Evolutionary conservation across 92 coral and sea anemone genomes (phyloP).

Genomic region (Palythoa grandis): DNA sequence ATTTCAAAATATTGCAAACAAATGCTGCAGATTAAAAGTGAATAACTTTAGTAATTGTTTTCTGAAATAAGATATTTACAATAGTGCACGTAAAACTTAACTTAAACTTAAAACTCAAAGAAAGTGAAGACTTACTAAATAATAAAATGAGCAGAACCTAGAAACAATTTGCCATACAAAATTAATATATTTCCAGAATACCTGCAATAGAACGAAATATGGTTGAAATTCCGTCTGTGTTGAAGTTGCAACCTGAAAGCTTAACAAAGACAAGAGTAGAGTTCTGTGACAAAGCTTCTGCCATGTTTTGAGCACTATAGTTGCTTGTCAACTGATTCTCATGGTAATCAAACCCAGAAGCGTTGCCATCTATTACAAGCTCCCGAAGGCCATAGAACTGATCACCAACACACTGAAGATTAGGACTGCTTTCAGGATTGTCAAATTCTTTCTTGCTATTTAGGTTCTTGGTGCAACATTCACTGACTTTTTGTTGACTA

Average conservation of each 20-base stretch:
- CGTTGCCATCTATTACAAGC: background rate
- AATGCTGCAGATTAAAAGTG: no score
- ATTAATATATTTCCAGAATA: background rate
- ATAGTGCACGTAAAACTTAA: no score
- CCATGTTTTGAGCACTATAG: background rate
- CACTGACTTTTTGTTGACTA: background rate
- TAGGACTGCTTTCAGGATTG: background rate
- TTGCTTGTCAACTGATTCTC: background rate
- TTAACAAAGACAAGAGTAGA: slow-evolving; percentile 16
- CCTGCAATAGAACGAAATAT: slow-evolving; percentile 45
- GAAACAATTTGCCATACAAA: no score
- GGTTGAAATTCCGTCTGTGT: slow-evolving; percentile 16
- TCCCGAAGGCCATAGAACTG: slow-evolving; percentile 28
- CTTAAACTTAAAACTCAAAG: no score
- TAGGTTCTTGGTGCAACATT: background rate
- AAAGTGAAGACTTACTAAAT: no score
- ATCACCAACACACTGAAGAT: no score
- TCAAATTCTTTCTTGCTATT: background rate
- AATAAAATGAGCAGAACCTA: no score
- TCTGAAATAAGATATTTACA: no score
- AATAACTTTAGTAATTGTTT: no score
- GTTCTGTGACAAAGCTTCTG: slow-evolving; percentile 27
- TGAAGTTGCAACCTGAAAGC: slow-evolving; percentile 1
- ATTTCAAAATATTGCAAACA: no score
- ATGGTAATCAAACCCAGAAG: background rate